Evolutionary conservation across 2,888 invertebrate species (phyloP).

Genomic region (Laothoe populi): DNA sequence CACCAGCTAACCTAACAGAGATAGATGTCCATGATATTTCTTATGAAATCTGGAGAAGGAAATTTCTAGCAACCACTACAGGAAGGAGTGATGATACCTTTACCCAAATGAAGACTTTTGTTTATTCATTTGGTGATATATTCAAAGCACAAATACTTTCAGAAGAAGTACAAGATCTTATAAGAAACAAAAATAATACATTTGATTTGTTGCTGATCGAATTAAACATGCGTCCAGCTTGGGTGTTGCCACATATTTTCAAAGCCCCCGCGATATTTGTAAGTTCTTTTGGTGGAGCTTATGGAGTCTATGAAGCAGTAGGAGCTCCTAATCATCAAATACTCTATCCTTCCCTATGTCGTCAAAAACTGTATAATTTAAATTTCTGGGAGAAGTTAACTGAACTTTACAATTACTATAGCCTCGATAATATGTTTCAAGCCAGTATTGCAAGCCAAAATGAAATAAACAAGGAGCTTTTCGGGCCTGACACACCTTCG

Average conservation of each 20-base stretch:
- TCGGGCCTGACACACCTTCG: conserved; percentile 39
- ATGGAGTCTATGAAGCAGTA: conserved; percentile 38
- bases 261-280: conserved; percentile 49
- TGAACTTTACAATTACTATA: conserved; percentile 41
- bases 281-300: conserved; percentile 46
- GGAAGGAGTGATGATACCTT: conserved; percentile 32
- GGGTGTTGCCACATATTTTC: neutral
- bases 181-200: neutral
- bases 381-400: conserved; percentile 48
- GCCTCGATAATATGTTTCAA: conserved; percentile 23
- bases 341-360: conserved; percentile 43
- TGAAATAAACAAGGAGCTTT: conserved; percentile 33
- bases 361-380: conserved; percentile 46
- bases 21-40: conserved; percentile 54
- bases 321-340: conserved; percentile 53
- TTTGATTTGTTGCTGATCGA: neutral
- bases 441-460: conserved; percentile 32
- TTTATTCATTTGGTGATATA: neutral
- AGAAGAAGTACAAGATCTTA: neutral
- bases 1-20: conserved; percentile 53
- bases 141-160: neutral
- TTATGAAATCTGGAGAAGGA: conserved; percentile 40
- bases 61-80: neutral
- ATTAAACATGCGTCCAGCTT: neutral
- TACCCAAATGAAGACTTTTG: conserved; percentile 26